phyloP scores from a whole-genome alignment of 2,797 vertebrate genomes.

The Prunella strophiata region DNA sequence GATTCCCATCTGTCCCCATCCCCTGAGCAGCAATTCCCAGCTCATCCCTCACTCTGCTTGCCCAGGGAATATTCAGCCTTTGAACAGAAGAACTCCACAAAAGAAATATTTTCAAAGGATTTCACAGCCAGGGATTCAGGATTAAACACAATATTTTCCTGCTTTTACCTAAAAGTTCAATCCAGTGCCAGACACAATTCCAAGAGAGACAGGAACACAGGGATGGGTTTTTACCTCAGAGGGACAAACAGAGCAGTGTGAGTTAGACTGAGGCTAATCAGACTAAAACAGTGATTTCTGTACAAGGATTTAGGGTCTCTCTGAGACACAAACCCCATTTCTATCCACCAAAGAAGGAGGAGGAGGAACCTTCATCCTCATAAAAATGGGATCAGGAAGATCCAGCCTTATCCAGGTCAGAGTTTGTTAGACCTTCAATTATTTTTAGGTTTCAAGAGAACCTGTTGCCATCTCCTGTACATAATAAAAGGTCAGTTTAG shows the following conservation, averaged over 20 bases:
- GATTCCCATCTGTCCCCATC: background rate
- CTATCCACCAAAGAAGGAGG: background rate
- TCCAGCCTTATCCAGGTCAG: background rate
- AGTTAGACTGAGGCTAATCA: background rate
- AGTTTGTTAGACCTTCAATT: background rate
- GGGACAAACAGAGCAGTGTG: too few species aligned
- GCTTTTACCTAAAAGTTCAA: background rate
- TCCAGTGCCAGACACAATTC: background rate
- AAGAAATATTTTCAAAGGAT: background rate
- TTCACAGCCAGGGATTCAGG: background rate
- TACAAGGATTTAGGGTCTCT: background rate
- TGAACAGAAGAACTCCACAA: background rate
- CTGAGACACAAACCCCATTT: background rate
- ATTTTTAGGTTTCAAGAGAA: background rate
- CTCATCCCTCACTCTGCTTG: background rate
- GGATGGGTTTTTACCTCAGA: background rate
- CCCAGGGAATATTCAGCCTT: background rate
- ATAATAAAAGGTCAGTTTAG: background rate
- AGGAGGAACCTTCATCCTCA: background rate
- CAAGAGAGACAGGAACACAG: background rate
- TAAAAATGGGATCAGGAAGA: background rate
- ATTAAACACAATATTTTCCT: background rate
- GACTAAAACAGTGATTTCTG: background rate
- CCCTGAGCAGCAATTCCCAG: background rate
- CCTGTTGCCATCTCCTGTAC: background rate